Evolutionary conservation across 2,888 invertebrate species (phyloP), one percentile per base, ranked within the genome.

Genomic region (Drosophila affinis): DNA sequence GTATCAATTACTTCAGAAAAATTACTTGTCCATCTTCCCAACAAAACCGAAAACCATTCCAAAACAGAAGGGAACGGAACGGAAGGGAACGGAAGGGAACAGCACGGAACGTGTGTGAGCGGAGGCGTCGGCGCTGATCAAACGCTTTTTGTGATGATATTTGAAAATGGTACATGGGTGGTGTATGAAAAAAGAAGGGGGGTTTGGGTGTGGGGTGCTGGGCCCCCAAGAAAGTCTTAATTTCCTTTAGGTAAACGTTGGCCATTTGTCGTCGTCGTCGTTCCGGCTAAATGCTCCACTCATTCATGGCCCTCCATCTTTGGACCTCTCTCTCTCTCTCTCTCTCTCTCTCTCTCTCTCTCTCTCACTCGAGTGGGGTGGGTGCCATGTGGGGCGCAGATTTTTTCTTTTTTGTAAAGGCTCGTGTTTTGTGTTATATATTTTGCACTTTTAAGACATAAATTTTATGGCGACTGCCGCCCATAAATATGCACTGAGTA

Each of bases 1-100:
- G 88, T 90, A 89, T 89, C 89, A 89, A 89, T 89, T 89, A 89
- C 90, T 89, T 87, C 81, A 79, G 81, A 88, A 83, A 88, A 89
- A 89, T 90, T 88, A 89, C 83, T 89, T 88, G 87, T 84, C 77
- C 84, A 84, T 76, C 71, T 63, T 67, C 52, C 65, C 65, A 64
- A 51, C 46, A 72, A 60, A 75, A 72, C 62, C 64, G 44, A 39
- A 39, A 39, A 39, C 39, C 39, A 39, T 39, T 39, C 39, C 39
- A 39, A 56, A 5, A 24, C 24, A 24, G 24, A 24, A 24, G 5
- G 24, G 24, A 24, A 44, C 29, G 9, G 9, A 24, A 24, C 24
- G 24, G 24, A 24, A 44, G 9, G 9, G 9, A 29, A 27, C 1
- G 7, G 6, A 27, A 27, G 1, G 7, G 27, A 1, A 56, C 56